These are phyloP conservation scores for Pantherophis vulpinus DNA, from an alignment of 2,797 vertebrate genomes.

Conservation along the genomic window DNA sequence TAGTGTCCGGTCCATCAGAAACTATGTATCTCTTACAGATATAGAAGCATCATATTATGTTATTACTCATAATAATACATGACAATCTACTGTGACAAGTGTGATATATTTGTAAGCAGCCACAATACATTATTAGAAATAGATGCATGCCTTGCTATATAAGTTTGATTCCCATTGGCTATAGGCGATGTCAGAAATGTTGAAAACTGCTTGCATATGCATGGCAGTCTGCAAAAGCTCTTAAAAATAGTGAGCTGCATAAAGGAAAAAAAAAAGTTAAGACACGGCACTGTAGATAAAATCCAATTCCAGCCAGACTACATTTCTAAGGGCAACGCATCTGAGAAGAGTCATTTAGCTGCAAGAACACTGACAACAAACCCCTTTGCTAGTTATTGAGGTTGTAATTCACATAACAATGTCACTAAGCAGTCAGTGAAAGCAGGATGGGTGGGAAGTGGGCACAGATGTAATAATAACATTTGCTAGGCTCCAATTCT, in stretches of 20 bases:
- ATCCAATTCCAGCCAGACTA: neutral
- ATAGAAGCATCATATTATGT: neutral
- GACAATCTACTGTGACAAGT: neutral
- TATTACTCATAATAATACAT: neutral
- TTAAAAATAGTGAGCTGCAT: neutral
- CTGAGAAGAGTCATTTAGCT: constrained; percentile 17
- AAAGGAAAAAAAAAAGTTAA: neutral
- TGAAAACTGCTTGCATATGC: neutral
- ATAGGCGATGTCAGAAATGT: neutral
- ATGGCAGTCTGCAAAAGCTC: neutral
- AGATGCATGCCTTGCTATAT: neutral
- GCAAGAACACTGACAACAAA: constrained; percentile 29
- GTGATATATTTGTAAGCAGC: neutral
- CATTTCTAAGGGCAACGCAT: constrained; percentile 22
- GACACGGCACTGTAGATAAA: neutral
- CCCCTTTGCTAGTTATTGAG: neutral
- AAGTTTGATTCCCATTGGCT: neutral
- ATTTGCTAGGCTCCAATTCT: neutral
- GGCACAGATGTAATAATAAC: constrained; percentile 31
- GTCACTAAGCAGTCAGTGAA: constrained; percentile 16
- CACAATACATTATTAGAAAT: neutral
- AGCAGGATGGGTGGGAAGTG: neutral
- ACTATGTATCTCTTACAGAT: neutral
- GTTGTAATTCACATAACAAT: constrained; percentile 37
- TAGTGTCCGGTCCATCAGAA: neutral